Evolutionary conservation across 2,113 vertebrate species (phyloP), one percentile per base, ranked within the genome.

Genomic region (Limanda limanda): DNA sequence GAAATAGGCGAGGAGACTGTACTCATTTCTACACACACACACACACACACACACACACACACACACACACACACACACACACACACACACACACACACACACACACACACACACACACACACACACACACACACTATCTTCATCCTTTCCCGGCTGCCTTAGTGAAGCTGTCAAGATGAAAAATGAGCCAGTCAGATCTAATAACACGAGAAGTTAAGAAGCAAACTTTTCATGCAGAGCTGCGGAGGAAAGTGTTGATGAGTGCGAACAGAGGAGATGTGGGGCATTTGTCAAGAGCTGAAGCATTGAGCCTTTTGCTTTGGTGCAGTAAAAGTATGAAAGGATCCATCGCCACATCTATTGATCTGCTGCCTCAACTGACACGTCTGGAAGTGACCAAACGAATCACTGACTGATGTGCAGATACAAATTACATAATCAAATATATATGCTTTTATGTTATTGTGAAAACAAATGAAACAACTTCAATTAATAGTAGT

Each of bases 151-250:
- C 69, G 68, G 68, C 61, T 55, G 82, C 72, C 90, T 91, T 91
- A 92, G 92, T 92, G 87, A 93, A 89, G 89, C 90, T 90, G 91
- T 93, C 86, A 91, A 75, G 74, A 85, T 92, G 86, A 91, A 91
- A 92, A 93, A 93, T 89, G 86, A 86, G 84, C 85, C 6, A 85
- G 78, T 92, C 84, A 88, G 77, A 86, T 87, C 80, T 91, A 91
- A 93, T 92, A 92, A 91, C 63, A 60, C 40, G 67, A 79, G 69
- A 66, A 86, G 80, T 86, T 84, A 65, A 81, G 82, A 84, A 67
- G 78, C 84, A 82, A 87, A 89, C 75, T 88, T 90, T 87, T 85
- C 57, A 77, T 77, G 82, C 86, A 79, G 76, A 81, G 72, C 80
- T 59, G 62, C 54, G 60, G 37, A 67, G 75, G 61, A 73, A 84